These are phyloP conservation scores for Stramonita haemastoma DNA, from an alignment of 2,888 invertebrate species.

Conservation along the genomic window DNA sequence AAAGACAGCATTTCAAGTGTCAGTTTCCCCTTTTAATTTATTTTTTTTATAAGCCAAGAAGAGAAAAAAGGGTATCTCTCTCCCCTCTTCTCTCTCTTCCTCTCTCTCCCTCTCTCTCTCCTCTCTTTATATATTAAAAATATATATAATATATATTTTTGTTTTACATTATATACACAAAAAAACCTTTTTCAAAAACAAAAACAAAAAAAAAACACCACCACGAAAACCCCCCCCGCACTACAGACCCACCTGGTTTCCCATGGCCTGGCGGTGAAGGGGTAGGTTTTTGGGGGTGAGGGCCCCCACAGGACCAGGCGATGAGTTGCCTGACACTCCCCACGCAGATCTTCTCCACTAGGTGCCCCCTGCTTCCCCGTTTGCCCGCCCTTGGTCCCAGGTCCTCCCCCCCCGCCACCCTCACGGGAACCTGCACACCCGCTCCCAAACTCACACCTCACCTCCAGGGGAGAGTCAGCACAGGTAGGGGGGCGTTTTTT, in stretches of 20 bases:
- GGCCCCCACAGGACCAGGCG: conserved; percentile 97
- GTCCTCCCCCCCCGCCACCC: conserved; percentile 98
- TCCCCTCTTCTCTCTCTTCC: too few species aligned
- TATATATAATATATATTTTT: too few species aligned
- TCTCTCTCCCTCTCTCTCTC: too few species aligned
- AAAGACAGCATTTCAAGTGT: too few species aligned
- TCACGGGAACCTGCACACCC: conserved; percentile 89
- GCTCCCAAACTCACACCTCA: background rate
- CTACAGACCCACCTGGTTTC: conserved; percentile 87
- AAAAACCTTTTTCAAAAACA: conserved; percentile 1
- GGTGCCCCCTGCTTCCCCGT: conserved; percentile 97
- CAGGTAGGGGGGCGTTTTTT: too few species aligned
- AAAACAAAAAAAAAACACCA: too few species aligned
- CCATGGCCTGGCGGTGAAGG: conserved; percentile 95
- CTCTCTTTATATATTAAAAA: too few species aligned
- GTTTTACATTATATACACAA: too few species aligned
- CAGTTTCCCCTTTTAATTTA: too few species aligned
- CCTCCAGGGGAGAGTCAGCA: background rate
- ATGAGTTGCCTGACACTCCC: conserved; percentile 98
- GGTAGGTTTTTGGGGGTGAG: conserved; percentile 97
- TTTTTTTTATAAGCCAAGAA: too few species aligned
- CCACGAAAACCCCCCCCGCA: background rate
- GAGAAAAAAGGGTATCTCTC: too few species aligned
- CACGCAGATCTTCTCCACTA: conserved; percentile 99
- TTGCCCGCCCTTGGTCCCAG: conserved; percentile 83